These are phyloP conservation scores for Sitodiplosis mosellana DNA, from an alignment of 1,140 invertebrate species.

Conservation along the genomic window DNA sequence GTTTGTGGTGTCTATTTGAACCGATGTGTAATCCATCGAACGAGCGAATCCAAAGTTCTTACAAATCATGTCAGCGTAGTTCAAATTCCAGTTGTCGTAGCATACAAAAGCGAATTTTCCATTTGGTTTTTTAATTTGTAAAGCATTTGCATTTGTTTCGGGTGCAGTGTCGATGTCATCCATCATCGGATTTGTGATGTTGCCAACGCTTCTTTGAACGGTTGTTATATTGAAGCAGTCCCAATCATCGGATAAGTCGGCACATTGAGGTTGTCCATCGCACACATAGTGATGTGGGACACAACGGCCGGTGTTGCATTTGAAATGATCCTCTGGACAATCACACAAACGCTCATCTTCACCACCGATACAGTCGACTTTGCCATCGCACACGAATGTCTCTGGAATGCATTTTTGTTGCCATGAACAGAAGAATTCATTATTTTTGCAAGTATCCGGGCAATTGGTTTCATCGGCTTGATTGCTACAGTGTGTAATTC, in stretches of 20 bases:
- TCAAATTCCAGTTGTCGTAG: constrained; percentile 30
- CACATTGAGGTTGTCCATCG: constrained; percentile 39
- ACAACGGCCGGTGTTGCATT: constrained; percentile 37
- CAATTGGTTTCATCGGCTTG: constrained; percentile 43
- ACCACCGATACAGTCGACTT: constrained; percentile 41
- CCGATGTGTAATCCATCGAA: constrained; percentile 21
- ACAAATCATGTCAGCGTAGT: constrained; percentile 33
- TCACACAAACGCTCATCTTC: constrained; percentile 45
- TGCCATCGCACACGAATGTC: constrained; percentile 43
- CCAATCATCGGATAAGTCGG: constrained; percentile 45
- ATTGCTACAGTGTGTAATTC: constrained; percentile 43
- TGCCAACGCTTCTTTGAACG: not conserved
- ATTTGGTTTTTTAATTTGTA: constrained; percentile 7
- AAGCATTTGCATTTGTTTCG: constrained; percentile 3
- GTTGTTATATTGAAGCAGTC: constrained; percentile 24
- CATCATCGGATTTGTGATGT: constrained; percentile 5
- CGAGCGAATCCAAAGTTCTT: constrained; percentile 31
- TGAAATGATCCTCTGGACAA: constrained; percentile 33
- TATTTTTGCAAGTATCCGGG: constrained; percentile 30
- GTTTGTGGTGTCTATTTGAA: constrained; percentile 19
- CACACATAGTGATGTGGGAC: constrained; percentile 31
- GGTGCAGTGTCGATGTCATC: constrained; percentile 4
- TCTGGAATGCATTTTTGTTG: constrained; percentile 34
- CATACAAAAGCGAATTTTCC: constrained; percentile 29
- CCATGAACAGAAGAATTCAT: constrained; percentile 34